These are phyloP conservation scores for Epizoanthus illoricatus DNA, from an alignment of 92 coral and sea anemone species.

Conservation along the genomic window DNA sequence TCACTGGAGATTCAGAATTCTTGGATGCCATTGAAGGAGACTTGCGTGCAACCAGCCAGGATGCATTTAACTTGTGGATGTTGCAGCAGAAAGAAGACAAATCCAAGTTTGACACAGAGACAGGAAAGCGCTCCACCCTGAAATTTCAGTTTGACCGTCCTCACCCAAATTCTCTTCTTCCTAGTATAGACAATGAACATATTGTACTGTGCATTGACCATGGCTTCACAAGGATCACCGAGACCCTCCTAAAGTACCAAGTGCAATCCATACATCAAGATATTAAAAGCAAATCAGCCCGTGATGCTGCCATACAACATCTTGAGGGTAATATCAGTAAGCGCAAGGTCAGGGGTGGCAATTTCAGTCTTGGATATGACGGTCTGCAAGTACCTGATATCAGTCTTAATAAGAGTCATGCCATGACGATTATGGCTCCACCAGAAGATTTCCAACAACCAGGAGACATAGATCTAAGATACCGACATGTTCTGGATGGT, in stretches of 20 bases:
- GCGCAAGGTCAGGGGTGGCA: conserved; percentile 16
- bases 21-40: conserved; percentile 28
- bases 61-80: conserved; percentile 25
- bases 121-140: neutral
- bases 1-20: conserved; percentile 16
- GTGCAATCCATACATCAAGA: neutral
- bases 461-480: neutral
- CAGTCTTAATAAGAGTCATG: conserved; percentile 31
- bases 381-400: conserved; percentile 7
- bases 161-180: conserved; percentile 20
- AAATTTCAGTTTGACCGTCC: neutral
- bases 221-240: conserved; percentile 5
- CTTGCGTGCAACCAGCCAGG: conserved; percentile 4
- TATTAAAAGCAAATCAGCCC: neutral
- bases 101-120: neutral
- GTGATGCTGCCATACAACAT: conserved; percentile 3
- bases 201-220: conserved; percentile 29
- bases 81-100: neutral
- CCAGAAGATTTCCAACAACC: conserved; percentile 12
- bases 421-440: conserved; percentile 23
- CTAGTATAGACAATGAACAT: neutral
- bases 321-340: conserved; percentile 10
- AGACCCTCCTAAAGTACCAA: neutral
- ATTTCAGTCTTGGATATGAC: conserved; percentile 1
- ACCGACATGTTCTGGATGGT: neutral